Evolutionary conservation across 2,113 vertebrate genomes (phyloP).

Genomic region (Phaethon lepturus): DNA sequence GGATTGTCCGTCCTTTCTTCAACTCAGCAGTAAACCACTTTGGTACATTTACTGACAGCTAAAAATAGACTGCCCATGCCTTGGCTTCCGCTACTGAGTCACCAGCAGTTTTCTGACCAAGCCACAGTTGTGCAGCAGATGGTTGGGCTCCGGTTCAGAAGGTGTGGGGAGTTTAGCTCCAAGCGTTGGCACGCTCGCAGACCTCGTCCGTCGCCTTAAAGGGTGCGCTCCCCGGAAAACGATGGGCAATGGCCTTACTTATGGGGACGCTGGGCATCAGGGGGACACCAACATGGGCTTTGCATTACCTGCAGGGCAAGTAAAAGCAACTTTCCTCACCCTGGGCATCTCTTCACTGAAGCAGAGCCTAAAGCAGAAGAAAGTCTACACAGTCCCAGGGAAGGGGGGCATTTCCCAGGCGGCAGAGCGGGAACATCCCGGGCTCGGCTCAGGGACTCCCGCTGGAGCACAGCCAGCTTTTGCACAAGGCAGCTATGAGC

Average conservation of each 20-base stretch:
- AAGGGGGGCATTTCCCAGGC: not conserved
- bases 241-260: not conserved
- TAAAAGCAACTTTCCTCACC: not conserved
- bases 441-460: not conserved
- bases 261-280: not conserved
- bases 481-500: not conserved
- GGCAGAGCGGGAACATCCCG: not conserved
- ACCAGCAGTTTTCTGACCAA: slow-evolving; percentile 29
- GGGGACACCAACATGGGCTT: not conserved
- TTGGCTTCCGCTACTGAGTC: slow-evolving; percentile 28
- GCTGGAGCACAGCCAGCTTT: not conserved
- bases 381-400: not conserved
- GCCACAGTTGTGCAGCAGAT: not conserved
- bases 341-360: not conserved
- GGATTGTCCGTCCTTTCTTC: slow-evolving; percentile 44
- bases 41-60: slow-evolving; percentile 50
- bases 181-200: accelerated
- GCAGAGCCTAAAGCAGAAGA: not conserved
- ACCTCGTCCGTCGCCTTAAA: not conserved
- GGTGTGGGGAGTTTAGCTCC: not conserved
- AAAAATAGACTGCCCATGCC: slow-evolving; percentile 38
- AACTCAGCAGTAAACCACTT: slow-evolving; percentile 57
- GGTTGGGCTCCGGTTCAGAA: slow-evolving; percentile 11
- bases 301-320: not conserved
- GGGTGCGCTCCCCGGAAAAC: not conserved